Evolutionary conservation across 2,113 vertebrate genomes (phyloP).

Genomic region (Athene noctua): DNA sequence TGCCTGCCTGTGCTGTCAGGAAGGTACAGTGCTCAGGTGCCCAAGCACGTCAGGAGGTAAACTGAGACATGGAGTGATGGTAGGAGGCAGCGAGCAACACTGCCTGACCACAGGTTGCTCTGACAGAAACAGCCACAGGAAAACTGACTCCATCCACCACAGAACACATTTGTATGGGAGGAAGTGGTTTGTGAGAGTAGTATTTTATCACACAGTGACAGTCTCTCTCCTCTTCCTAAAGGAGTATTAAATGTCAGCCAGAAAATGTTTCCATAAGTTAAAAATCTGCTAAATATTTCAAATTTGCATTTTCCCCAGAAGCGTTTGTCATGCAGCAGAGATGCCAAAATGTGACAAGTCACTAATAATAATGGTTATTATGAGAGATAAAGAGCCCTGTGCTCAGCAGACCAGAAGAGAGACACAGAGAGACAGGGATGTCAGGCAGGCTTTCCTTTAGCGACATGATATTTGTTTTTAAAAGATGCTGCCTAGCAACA

Average conservation of each 20-base stretch:
- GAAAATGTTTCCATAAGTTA: neutral
- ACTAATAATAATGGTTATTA: neutral
- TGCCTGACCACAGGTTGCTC: neutral
- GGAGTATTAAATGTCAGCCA: neutral
- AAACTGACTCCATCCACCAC: neutral
- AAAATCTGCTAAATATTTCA: neutral
- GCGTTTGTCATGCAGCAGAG: neutral
- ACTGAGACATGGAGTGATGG: neutral
- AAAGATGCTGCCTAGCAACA: slow-evolving; percentile 31
- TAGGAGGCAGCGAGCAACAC: neutral
- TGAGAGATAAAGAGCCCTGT: neutral
- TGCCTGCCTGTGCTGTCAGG: neutral
- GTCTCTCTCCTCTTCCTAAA: neutral
- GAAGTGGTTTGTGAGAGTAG: neutral
- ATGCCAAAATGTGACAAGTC: neutral
- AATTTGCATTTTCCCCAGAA: neutral
- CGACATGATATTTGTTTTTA: neutral
- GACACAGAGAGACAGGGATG: neutral
- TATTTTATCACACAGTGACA: neutral
- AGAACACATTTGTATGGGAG: neutral
- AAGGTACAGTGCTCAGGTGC: neutral
- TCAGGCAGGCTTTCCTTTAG: neutral
- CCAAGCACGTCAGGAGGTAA: neutral
- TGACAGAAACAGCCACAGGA: neutral
- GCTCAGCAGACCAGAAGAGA: neutral